Percentiles rank a stretch among this genome's conserved stretches.
phyloP scores from a whole-genome alignment of 1,140 invertebrate species.

The Parasteatoda tepidariorum region DNA sequence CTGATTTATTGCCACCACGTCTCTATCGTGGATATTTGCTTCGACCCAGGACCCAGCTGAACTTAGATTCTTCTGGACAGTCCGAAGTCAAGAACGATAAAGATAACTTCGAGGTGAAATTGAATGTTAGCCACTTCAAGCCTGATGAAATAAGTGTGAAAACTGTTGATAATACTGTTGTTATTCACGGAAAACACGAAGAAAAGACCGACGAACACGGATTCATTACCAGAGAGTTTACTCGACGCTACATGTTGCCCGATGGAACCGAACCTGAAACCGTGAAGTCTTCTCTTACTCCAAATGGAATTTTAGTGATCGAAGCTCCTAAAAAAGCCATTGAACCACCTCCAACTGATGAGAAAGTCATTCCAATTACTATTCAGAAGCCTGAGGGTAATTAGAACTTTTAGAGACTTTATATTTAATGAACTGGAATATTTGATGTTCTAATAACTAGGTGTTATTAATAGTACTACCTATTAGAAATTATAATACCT shows the following conservation, averaged over 20 bases:
- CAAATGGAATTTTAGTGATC: constrained; percentile 80
- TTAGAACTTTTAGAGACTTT: too few relatives aligned
- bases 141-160: constrained; percentile 62
- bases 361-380: constrained; percentile 63
- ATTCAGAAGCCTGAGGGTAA: too few relatives aligned
- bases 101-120: background rate
- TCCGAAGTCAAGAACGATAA: constrained; percentile 14
- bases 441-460: too few relatives aligned
- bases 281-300: constrained; percentile 79
- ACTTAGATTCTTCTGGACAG: background rate
- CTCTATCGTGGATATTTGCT: constrained; percentile 56
- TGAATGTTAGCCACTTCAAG: background rate
- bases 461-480: too few relatives aligned
- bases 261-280: constrained; percentile 74
- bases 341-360: constrained; percentile 58
- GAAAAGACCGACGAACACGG: constrained; percentile 73
- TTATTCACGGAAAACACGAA: constrained; percentile 67
- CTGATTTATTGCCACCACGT: constrained; percentile 56
- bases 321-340: constrained; percentile 74
- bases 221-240: constrained; percentile 82
- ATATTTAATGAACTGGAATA: too few relatives aligned
- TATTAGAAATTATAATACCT: too few relatives aligned
- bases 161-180: constrained; percentile 66
- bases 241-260: constrained; percentile 76
- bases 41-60: constrained; percentile 36